Conservation (phyloP, 2,888 invertebrate genomes). For the Elgonia sp. region DNA sequence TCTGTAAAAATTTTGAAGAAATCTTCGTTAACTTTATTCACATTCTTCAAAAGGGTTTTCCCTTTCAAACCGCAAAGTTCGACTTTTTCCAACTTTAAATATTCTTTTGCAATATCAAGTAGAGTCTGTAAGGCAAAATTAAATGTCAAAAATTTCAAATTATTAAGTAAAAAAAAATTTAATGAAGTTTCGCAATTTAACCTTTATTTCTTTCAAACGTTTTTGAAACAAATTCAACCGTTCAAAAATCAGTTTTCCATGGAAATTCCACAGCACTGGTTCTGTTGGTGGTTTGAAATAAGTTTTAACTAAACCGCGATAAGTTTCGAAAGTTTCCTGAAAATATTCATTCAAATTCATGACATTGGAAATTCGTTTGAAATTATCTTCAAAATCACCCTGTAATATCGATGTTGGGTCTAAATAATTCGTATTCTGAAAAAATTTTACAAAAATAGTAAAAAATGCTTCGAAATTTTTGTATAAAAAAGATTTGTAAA, state of each 20-base stretch:
- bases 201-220: conserved; percentile 60
- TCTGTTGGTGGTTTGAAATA: conserved; percentile 88
- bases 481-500: too few species aligned
- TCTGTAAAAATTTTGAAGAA: conserved; percentile 83
- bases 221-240: conserved; percentile 74
- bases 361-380: conserved; percentile 88
- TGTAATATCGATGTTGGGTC: too few species aligned
- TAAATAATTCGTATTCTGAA: too few species aligned
- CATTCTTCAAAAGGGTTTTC: conserved; percentile 88
- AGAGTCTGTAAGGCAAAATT: conserved; percentile 86
- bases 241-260: conserved; percentile 91
- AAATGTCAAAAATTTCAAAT: background rate
- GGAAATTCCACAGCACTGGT: conserved; percentile 92
- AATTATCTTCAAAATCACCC: conserved; percentile 93
- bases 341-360: conserved; percentile 88
- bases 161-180: background rate
- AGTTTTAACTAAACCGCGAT: conserved; percentile 88
- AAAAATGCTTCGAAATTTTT: too few species aligned
- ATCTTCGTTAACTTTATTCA: conserved; percentile 86
- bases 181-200: conserved; percentile 1
- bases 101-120: conserved; percentile 93
- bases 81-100: conserved; percentile 95
- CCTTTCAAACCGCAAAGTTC: conserved; percentile 92
- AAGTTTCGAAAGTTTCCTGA: conserved; percentile 88
- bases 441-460: too few species aligned